Conservation (phyloP, 2,888 invertebrate species). For the Saturnia japonica region DNA sequence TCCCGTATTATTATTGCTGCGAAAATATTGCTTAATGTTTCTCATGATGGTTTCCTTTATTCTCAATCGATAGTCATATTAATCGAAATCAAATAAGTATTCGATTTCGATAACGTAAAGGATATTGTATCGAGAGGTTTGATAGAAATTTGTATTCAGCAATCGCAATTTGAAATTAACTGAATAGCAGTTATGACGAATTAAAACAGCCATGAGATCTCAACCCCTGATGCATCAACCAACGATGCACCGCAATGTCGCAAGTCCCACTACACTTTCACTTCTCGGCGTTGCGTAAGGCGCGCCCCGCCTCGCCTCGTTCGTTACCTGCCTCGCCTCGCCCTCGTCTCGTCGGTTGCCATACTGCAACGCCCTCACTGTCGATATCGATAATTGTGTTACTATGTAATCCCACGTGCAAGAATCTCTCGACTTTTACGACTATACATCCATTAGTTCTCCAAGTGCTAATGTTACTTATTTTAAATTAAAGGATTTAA, state of each 20-base stretch:
- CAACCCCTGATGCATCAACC: slow-evolving; percentile 65
- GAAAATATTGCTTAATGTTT: too few relatives aligned
- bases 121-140: not conserved
- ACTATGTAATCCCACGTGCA: slow-evolving; percentile 37
- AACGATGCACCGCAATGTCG: slow-evolving; percentile 69
- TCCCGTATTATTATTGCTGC: too few relatives aligned
- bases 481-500: not conserved
- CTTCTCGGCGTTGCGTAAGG: slow-evolving; percentile 62
- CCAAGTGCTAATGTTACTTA: not conserved
- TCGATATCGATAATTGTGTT: slow-evolving; percentile 50
- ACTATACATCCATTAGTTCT: slow-evolving; percentile 6
- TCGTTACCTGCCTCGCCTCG: slow-evolving; percentile 7
- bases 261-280: slow-evolving; percentile 71
- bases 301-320: not conserved
- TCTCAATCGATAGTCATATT: too few relatives aligned
- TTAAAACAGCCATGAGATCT: slow-evolving; percentile 22
- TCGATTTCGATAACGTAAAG: too few relatives aligned
- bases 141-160: not conserved
- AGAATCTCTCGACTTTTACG: slow-evolving; percentile 1
- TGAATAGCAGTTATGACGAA: not conserved
- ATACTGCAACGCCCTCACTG: slow-evolving; percentile 38
- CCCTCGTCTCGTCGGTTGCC: slow-evolving; percentile 43
- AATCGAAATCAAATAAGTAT: too few relatives aligned
- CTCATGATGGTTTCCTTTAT: too few relatives aligned
- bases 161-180: not conserved